A percentile compares a stretch with the other conserved stretches of the same genome.
Conservation (phyloP, 2,888 invertebrate genomes). For the Ochropleura leucogaster region DNA sequence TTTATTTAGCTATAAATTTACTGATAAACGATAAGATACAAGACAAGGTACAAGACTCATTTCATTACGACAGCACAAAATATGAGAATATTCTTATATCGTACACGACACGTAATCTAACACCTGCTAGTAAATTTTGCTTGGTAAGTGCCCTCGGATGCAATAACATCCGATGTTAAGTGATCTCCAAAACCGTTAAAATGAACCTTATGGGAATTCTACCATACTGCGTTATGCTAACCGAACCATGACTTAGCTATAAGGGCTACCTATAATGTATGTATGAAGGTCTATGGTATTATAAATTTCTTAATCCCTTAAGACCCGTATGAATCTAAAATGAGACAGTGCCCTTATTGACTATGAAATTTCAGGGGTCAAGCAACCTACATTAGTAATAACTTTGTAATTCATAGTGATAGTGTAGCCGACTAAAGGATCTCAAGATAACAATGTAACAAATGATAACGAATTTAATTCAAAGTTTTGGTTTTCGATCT, state of each 20-base stretch:
- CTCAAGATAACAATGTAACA: neutral
- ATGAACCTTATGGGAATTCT: neutral
- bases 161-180: conserved; percentile 1
- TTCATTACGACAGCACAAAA: neutral
- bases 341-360: neutral
- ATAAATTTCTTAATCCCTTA: neutral
- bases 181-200: conserved; percentile 7
- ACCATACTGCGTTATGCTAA: neutral
- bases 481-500: too few species aligned
- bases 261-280: neutral
- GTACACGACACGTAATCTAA: neutral
- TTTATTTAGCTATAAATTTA: too few species aligned
- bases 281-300: neutral
- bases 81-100: neutral
- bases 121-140: neutral
- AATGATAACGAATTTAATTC: neutral
- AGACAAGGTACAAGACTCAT: neutral
- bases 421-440: neutral
- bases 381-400: neutral
- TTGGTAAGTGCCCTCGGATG: conserved; percentile 13
- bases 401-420: neutral
- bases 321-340: neutral
- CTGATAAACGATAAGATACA: too few species aligned
- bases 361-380: neutral
- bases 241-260: neutral